Base-by-base conservation (phyloP, 1,140 invertebrate genomes). In the Armadillidium nasatum region DNA sequence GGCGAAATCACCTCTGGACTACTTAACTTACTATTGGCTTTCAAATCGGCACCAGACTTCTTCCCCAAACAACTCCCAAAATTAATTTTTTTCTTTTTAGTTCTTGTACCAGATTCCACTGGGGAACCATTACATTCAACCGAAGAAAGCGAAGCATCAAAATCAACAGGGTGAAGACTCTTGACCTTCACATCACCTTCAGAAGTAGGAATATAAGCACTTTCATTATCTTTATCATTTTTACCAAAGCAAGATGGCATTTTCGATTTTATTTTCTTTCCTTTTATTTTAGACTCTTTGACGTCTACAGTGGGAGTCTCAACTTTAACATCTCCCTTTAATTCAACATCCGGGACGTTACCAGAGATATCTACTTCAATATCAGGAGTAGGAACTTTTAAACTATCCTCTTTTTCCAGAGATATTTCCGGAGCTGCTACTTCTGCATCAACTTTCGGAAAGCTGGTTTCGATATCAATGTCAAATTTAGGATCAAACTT, bases 201-300 rank as follows among this genome's bases (percentile, higher is more conserved):
- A 11, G 44, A 60, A 44, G 54, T 66, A 46, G 74, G 23, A 43
- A 70, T 68, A 33, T 78, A 70, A 44, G 74, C 70, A 22, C 72
- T 71, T 54, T 75, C 77, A n/a, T 54, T n/a, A 10, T 44, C 44
- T 73, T 75, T 75, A 15, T 72, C 74, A 72, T 60, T 23, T 60
- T 74, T 74, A 44, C 73, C 76, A n/a, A 78, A 68, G 67, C 76
- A 78, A 21, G 76, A 72, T 72, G 72, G 72, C 74, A 73, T 69
- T 71, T 69, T 73, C 7, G 74, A 44, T 72, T 78, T 78, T 15
- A 73, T 45, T 46, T 78, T 78, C 69, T 74, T 74, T 54, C 43
- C 33, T 44, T 78, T 78, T 0, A 74, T 10, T 71, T 78, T 54
- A 44, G 69, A 21, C 11, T 72, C 9, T 72, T 71, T 71, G 13